phyloP scores from a whole-genome alignment of 2,797 vertebrate species.

The Rhinoraja longicauda region DNA sequence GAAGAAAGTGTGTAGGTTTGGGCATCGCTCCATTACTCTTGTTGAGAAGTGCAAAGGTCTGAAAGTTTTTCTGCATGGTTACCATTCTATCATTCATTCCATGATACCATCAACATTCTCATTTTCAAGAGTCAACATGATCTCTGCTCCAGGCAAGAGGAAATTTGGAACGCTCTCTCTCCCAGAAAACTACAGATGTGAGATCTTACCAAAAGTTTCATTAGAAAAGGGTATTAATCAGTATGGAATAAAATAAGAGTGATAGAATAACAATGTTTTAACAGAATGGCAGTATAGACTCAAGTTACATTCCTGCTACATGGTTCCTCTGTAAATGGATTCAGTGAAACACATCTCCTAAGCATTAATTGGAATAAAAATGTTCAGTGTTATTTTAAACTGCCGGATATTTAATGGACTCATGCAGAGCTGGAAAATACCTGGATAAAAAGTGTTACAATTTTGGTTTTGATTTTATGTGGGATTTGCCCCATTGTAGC shows the following conservation, averaged over 20 bases:
- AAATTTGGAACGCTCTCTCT: neutral
- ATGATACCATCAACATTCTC: no score
- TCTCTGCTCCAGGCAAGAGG: neutral
- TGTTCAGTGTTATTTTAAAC: neutral
- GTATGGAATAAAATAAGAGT: neutral
- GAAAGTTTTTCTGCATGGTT: no score
- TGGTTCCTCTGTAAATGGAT: neutral
- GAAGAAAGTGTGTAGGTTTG: no score
- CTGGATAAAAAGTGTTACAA: neutral
- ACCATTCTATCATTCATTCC: no score
- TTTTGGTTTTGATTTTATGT: constrained; percentile 26
- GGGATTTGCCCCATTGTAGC: constrained; percentile 53
- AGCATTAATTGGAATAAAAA: neutral
- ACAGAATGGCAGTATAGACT: neutral
- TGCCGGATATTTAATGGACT: neutral
- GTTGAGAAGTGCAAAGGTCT: no score
- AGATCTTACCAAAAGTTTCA: neutral
- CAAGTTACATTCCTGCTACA: neutral
- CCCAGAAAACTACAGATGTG: neutral
- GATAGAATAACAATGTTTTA: no score
- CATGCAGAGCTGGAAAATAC: constrained; percentile 12
- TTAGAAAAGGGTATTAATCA: neutral
- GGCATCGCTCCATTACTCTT: no score
- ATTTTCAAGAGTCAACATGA: neutral
- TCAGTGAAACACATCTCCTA: neutral